Base-by-base conservation (phyloP, 2,888 invertebrate species). In the Lydus trimaculatus region DNA sequence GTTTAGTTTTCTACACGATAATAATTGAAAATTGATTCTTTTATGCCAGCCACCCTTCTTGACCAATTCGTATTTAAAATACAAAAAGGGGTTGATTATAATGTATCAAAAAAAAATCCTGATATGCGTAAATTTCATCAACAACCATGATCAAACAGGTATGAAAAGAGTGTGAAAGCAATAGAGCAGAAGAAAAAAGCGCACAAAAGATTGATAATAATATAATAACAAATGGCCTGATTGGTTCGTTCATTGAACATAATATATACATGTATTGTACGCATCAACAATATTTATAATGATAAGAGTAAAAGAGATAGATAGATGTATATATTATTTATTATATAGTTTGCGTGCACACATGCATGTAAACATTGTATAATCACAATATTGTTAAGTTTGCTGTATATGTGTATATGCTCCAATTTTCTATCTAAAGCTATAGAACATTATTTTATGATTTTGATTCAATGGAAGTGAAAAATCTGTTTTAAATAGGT, bases 301-400 rank as follows among this genome's bases (percentile, higher is more conserved):
- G n/a, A 39, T 7, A 39, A 43, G 25, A 36, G 36, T 1, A 33
- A 43, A 5, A 39, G 6, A 33, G 60, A 36, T 61, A 61, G 39
- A 43, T n/a, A n/a, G n/a, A n/a, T n/a, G 13, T 31, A 20, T 31
- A 60, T n/a, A 59, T 11, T 20, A 60, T 56, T 56, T 56, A 28
- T 56, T 39, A 61, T 31, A 69, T 43, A 71, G 64, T 63, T 71
- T 61, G 71, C 65, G 70, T 66, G 66, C 73, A 74, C 70, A 74
- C 74, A 73, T 74, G 73, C 75, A 72, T 72, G 74, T 76, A 68
- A 73, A 73, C 74, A 76, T 74, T 63, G 72, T 63, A 71, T 70
- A 70, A 72, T 69, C 72, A 66, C 58, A 70, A 58, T 65, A 56
- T 56, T 56, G 56, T 56, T 56, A 56, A 56, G 28, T 56, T 56